Percentiles rank a stretch among this genome's conserved stretches.
Evolutionary conservation across 2,888 invertebrate species (phyloP).

Genomic region (Ennomos quercinarius): DNA sequence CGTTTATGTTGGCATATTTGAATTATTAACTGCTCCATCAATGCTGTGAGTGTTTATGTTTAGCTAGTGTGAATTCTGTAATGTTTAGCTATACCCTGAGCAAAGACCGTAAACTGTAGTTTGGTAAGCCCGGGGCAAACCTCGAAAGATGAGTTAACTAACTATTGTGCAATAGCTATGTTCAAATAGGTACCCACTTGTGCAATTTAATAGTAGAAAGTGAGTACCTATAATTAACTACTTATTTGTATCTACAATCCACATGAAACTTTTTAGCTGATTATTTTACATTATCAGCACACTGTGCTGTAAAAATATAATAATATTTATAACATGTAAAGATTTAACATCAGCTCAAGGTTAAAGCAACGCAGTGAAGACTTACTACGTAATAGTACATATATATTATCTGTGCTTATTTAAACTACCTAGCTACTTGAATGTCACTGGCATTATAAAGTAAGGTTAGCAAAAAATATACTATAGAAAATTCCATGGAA

Average conservation of each 20-base stretch:
- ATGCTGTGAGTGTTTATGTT: slow-evolving; percentile 5
- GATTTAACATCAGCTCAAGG: neutral
- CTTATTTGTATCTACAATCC: too few relatives aligned
- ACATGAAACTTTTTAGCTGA: too few relatives aligned
- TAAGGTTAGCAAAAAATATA: too few relatives aligned
- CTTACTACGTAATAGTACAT: neutral
- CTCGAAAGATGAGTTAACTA: slow-evolving; percentile 43
- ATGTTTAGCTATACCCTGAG: neutral
- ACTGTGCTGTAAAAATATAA: neutral
- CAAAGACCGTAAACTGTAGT: slow-evolving; percentile 37
- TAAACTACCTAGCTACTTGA: too few relatives aligned
- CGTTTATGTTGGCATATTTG: slow-evolving; percentile 4
- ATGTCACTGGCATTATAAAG: too few relatives aligned
- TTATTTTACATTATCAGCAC: too few relatives aligned
- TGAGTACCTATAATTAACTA: too few relatives aligned
- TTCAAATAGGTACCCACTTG: too few relatives aligned
- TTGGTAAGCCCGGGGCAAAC: slow-evolving; percentile 47
- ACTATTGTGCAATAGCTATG: too few relatives aligned
- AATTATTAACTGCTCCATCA: slow-evolving; percentile 14
- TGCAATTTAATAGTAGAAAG: too few relatives aligned
- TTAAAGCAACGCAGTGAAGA: neutral
- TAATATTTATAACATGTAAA: neutral
- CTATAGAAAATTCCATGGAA: too few relatives aligned
- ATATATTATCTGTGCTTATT: too few relatives aligned
- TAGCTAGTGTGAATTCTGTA: neutral